Evolutionary conservation across 2,113 vertebrate genomes (phyloP).

Genomic region (Sander vitreus): DNA sequence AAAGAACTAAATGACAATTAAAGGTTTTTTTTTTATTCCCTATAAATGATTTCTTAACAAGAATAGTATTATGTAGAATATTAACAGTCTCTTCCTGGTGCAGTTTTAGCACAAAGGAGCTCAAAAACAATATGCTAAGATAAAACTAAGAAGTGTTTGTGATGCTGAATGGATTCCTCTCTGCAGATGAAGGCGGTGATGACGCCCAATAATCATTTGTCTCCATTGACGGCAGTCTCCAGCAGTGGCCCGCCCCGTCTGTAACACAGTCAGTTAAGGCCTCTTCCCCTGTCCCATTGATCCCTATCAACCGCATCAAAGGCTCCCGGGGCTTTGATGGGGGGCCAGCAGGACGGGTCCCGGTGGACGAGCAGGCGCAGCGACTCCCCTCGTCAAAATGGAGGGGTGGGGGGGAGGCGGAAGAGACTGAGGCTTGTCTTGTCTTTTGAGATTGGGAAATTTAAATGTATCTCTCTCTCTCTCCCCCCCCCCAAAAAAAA

Average conservation of each 20-base stretch:
- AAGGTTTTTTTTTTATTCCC: not conserved
- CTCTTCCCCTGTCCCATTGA: conserved; percentile 77
- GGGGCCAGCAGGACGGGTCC: conserved; percentile 72
- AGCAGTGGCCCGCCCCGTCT: conserved; percentile 74
- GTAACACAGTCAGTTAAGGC: conserved; percentile 73
- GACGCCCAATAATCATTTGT: conserved; percentile 76
- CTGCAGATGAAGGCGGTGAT: conserved; percentile 68
- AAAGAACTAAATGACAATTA: not conserved
- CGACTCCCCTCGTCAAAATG: conserved; percentile 58
- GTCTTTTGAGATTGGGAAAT: not conserved
- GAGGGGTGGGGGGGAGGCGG: not conserved
- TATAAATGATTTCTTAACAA: not conserved
- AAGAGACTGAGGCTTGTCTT: not conserved
- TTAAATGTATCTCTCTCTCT: too few relatives aligned
- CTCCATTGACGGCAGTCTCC: conserved; percentile 63
- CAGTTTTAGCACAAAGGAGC: not conserved
- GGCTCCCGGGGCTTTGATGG: conserved; percentile 74
- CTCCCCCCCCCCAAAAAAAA: not conserved
- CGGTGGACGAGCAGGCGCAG: conserved; percentile 62
- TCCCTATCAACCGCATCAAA: conserved; percentile 83
- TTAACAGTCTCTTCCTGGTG: not conserved
- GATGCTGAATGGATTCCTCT: conserved; percentile 46
- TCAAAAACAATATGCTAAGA: not conserved
- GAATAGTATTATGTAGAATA: not conserved
- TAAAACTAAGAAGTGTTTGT: not conserved